These are phyloP conservation scores for Epinotia nisella DNA, from an alignment of 2,888 invertebrate genomes.

Conservation along the genomic window DNA sequence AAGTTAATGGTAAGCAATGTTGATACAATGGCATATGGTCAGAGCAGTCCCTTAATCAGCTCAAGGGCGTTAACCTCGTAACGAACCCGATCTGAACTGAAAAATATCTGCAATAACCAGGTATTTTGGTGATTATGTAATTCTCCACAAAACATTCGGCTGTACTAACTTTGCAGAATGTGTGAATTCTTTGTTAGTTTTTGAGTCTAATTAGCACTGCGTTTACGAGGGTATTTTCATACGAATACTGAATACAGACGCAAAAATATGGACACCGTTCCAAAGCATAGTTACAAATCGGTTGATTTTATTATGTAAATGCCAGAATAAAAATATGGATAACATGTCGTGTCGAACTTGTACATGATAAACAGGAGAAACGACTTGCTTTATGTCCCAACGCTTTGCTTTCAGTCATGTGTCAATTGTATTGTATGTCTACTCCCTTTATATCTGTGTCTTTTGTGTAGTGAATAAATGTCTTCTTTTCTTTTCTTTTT, in stretches of 20 bases:
- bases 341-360: too few species aligned
- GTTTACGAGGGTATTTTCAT: neutral
- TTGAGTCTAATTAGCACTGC: neutral
- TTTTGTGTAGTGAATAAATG: too few species aligned
- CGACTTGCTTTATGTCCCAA: too few species aligned
- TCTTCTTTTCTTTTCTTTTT: too few species aligned
- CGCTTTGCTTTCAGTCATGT: too few species aligned
- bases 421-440: too few species aligned
- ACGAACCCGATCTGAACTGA: conserved; percentile 49
- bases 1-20: neutral
- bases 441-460: too few species aligned
- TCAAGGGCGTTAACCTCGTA: conserved; percentile 49
- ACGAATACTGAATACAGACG: neutral
- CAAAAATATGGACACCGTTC: neutral
- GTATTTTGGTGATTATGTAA: conserved; percentile 47
- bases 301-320: neutral
- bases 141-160: neutral
- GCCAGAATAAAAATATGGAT: too few species aligned
- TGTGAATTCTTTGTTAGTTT: neutral
- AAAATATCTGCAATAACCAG: conserved; percentile 46
- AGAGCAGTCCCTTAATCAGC: conserved; percentile 47
- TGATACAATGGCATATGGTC: conserved; percentile 25
- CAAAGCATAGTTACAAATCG: neutral
- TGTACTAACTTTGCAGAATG: conserved; percentile 2
- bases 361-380: too few species aligned